phyloP scores from a whole-genome alignment of 1,140 invertebrate genomes.

The Lanistes nyassanus region DNA sequence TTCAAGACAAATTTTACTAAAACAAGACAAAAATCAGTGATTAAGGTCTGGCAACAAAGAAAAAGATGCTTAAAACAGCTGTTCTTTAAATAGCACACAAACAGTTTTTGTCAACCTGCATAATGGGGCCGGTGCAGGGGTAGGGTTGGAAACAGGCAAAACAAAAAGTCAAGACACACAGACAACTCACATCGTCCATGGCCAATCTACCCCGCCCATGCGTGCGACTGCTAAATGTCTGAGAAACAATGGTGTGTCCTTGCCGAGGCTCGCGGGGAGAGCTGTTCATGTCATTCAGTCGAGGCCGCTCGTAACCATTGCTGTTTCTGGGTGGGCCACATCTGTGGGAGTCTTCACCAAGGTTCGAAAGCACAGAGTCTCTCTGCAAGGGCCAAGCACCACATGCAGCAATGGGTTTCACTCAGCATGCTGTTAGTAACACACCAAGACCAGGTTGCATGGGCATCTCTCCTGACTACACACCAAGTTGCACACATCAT shows the following conservation, averaged over 20 bases:
- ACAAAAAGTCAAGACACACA: neutral
- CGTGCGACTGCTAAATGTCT: conserved; percentile 23
- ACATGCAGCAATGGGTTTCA: conserved; percentile 18
- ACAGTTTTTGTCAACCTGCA: no score
- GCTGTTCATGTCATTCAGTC: neutral
- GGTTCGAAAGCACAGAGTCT: conserved; percentile 21
- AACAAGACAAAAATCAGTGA: no score
- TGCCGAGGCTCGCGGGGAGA: neutral
- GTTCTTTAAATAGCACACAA: no score
- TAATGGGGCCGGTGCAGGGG: no score
- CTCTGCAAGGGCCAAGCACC: conserved; percentile 20
- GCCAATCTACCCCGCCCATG: conserved; percentile 11
- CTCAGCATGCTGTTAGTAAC: conserved; percentile 21
- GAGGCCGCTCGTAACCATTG: conserved; percentile 12
- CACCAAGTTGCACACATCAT: no score
- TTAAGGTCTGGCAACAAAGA: no score
- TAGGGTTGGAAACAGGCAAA: neutral
- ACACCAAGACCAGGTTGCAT: no score
- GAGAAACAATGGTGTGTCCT: neutral
- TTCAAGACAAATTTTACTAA: no score
- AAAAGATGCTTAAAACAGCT: no score
- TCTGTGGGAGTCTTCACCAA: neutral
- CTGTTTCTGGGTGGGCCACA: neutral
- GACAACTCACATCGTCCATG: conserved; percentile 17
- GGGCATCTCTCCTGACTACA: no score